Percentiles rank a stretch among this genome's conserved stretches.
These are phyloP conservation scores for Paratilapia polleni DNA, from an alignment of 2,113 vertebrate species.

Conservation along the genomic window DNA sequence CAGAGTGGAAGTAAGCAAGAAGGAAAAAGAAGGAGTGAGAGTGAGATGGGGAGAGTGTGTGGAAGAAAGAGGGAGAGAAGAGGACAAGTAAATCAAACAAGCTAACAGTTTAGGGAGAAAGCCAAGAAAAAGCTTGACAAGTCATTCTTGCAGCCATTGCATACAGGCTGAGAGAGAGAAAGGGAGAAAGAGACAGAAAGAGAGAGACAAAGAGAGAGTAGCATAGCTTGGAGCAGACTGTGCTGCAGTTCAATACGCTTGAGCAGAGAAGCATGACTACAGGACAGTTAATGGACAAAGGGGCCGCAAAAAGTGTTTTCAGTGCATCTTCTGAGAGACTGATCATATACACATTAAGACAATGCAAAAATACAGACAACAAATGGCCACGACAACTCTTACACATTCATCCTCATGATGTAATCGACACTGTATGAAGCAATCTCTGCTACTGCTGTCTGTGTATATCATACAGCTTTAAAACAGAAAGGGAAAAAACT, in stretches of 20 bases:
- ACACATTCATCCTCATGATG: not conserved
- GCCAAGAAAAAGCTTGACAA: constrained; percentile 84
- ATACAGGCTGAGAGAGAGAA: constrained; percentile 43
- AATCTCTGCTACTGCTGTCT: not conserved
- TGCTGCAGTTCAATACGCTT: constrained; percentile 63
- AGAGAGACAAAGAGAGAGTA: constrained; percentile 39
- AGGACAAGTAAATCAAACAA: constrained; percentile 92
- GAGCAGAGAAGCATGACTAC: constrained; percentile 67
- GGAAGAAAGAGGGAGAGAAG: constrained; percentile 83
- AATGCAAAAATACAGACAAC: constrained; percentile 21
- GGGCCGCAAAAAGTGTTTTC: constrained; percentile 32
- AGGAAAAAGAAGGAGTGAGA: constrained; percentile 25
- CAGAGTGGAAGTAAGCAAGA: constrained; percentile 62
- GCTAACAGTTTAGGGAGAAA: constrained; percentile 84
- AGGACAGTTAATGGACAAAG: constrained; percentile 61
- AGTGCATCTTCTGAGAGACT: constrained; percentile 36
- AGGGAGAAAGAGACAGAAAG: constrained; percentile 10
- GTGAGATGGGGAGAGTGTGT: constrained; percentile 70
- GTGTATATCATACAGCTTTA: not conserved
- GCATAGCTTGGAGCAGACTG: constrained; percentile 50
- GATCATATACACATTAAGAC: constrained; percentile 51
- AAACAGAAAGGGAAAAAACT: not conserved
- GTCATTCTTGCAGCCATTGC: constrained; percentile 80
- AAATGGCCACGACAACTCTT: not conserved
- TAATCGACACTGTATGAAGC: not conserved